Conservation (phyloP, 2,888 invertebrate species). For the Tigriopus californicus region DNA sequence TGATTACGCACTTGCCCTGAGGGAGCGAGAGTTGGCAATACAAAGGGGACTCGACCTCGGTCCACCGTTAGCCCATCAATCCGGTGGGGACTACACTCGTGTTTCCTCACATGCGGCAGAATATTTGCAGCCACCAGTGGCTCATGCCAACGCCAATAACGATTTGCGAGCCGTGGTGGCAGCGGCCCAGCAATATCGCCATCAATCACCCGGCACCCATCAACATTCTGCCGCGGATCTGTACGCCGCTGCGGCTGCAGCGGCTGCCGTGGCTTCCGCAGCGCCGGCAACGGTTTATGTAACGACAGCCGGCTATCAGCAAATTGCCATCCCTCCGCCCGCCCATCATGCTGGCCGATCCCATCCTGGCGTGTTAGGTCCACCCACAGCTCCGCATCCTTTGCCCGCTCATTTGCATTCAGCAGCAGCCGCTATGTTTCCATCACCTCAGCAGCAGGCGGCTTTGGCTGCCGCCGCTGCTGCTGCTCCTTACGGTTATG, state of each 20-base stretch:
- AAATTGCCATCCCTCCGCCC: constrained; percentile 50
- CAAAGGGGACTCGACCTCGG: background rate
- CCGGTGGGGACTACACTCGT: background rate
- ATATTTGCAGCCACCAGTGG: constrained; percentile 15
- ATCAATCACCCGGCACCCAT: constrained; percentile 24
- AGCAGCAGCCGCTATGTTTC: constrained; percentile 16
- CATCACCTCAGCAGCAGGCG: constrained; percentile 17
- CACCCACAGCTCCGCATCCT: constrained; percentile 32
- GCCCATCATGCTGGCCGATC: constrained; percentile 62
- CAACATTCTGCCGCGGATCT: constrained; percentile 26
- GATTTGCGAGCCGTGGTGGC: constrained; percentile 5
- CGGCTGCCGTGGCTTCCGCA: constrained; percentile 35
- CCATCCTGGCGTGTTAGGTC: constrained; percentile 35
- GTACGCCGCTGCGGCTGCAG: constrained; percentile 23
- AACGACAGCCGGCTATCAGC: constrained; percentile 25
- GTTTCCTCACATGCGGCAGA: constrained; percentile 10
- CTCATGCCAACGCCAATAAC: constrained; percentile 5
- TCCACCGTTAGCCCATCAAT: constrained; percentile 11
- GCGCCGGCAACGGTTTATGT: constrained; percentile 70
- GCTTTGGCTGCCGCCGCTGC: constrained; percentile 18
- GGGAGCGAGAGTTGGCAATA: constrained; percentile 1
- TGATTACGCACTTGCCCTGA: background rate
- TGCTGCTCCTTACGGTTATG: constrained; percentile 18
- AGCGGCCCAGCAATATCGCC: constrained; percentile 15
- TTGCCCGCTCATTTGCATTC: constrained; percentile 28